Percentiles rank a stretch among this genome's conserved stretches.
Evolutionary conservation across 2,888 invertebrate species (phyloP).

Genomic region (Plagodis dolabraria): DNA sequence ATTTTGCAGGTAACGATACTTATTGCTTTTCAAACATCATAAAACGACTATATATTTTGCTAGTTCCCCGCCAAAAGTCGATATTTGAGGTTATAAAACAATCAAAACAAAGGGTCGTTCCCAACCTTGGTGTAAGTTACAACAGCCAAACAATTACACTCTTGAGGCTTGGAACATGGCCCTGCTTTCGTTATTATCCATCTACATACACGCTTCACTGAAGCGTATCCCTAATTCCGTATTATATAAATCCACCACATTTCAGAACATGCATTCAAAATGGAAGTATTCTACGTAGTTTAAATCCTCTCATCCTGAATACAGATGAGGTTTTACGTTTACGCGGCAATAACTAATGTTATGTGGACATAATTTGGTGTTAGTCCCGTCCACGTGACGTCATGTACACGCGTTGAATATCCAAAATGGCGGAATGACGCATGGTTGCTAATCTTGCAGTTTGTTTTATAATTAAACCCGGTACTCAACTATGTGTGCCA

Average conservation of each 20-base stretch:
- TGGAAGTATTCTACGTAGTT: slow-evolving; percentile 32
- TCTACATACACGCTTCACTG: too few species aligned
- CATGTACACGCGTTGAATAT: slow-evolving; percentile 25
- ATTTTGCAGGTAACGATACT: too few species aligned
- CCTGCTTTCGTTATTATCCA: too few species aligned
- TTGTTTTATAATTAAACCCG: slow-evolving; percentile 43
- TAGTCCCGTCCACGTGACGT: slow-evolving; percentile 31
- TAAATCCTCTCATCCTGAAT: slow-evolving; percentile 47
- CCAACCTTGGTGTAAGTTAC: too few species aligned
- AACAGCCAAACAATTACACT: too few species aligned
- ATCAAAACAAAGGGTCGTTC: too few species aligned
- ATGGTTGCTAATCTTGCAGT: slow-evolving; percentile 22
- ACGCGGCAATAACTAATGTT: slow-evolving; percentile 61
- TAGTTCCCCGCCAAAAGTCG: too few species aligned
- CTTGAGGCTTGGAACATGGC: too few species aligned
- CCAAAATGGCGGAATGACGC: slow-evolving; percentile 20
- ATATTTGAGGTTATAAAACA: too few species aligned
- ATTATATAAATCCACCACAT: background rate
- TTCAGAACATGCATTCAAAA: slow-evolving; percentile 27
- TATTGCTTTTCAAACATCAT: too few species aligned
- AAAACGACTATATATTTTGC: too few species aligned
- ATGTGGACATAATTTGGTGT: slow-evolving; percentile 55
- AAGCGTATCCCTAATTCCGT: too few species aligned
- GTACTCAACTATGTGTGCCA: slow-evolving; percentile 6
- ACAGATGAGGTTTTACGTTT: slow-evolving; percentile 59